Evolutionary conservation across 2,888 invertebrate genomes (phyloP), one percentile per base, ranked within the genome.

Genomic region (Tetanocera ferruginea): DNA sequence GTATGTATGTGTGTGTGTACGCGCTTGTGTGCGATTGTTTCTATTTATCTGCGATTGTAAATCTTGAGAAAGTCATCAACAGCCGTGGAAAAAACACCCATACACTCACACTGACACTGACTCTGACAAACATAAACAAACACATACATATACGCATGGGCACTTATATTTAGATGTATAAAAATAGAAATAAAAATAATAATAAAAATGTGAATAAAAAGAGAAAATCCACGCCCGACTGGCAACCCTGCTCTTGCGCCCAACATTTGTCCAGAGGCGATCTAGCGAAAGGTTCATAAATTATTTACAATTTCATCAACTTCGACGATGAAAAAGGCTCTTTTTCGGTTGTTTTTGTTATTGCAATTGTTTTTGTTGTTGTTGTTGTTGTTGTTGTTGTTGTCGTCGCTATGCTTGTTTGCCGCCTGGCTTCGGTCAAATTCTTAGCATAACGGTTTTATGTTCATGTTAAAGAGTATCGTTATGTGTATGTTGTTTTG

Each of bases 281-380:
- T 34, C 31, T 66, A 11, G 25, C 55, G 23, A 17, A 51, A 49
- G 49, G 23, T 28, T 17, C 69, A 69, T 69, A 69, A 69, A 69
- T 69, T 52, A 69, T 69, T 69, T 69, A 69, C 25, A 52, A 51
- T 51, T 69, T 69, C 69, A 52, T 69, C 69, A 69, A 69, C 69
- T 31, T 62, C 28, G 28, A 62, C 62, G 64, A 31, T 64, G 64
- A 2, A 17, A 28, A 31, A 23, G 55, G n/a, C 1, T 64, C 64
- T 64, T n/a, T 28, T 28, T 28, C 4, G 4, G 64, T 57, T 57
- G 19, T 57, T n/a, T 19, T 5, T 55, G 55, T 57, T 23, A n/a
- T 57, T 8, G 14, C 9, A 19, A 17, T 64, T 31, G 31, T 28
- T 5, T 25, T 34, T 31, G 11, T 64, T 62, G 28, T 62, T 62